phyloP scores from a whole-genome alignment of 2,797 vertebrate genomes.

The Sebastes matsubarae region DNA sequence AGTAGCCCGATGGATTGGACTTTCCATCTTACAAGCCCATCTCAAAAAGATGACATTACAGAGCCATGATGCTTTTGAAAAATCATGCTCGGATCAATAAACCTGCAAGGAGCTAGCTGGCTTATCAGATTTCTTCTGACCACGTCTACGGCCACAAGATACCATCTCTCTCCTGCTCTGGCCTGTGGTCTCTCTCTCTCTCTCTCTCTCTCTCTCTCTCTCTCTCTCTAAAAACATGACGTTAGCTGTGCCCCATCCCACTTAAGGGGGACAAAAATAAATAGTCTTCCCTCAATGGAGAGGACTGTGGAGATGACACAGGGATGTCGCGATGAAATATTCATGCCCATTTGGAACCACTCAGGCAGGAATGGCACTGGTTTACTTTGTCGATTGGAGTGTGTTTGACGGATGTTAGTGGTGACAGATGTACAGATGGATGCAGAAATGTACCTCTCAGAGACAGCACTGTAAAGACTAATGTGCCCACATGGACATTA shows the following conservation, averaged over 20 bases:
- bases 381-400: conserved; percentile 53
- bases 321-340: conserved; percentile 74
- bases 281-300: conserved; percentile 46
- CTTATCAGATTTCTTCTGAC: conserved; percentile 72
- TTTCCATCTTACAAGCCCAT: conserved; percentile 13
- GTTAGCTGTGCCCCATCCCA: conserved; percentile 43
- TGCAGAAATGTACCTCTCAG: conserved; percentile 12
- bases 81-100: conserved; percentile 68
- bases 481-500: background rate
- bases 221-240: conserved; percentile 40
- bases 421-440: conserved; percentile 45
- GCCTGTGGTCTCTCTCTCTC: conserved; percentile 12
- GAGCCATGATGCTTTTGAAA: conserved; percentile 50
- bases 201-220: background rate
- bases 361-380: conserved; percentile 55
- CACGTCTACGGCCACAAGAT: conserved; percentile 33
- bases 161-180: conserved; percentile 10
- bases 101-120: conserved; percentile 40
- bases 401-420: conserved; percentile 64
- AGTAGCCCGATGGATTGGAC: background rate
- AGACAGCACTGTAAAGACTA: conserved; percentile 4
- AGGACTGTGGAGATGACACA: conserved; percentile 59
- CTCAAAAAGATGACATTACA: conserved; percentile 48
- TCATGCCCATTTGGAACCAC: conserved; percentile 75
- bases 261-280: conserved; percentile 70